Percentiles rank a stretch among this genome's conserved stretches.
phyloP scores from a whole-genome alignment of 2,888 invertebrate genomes.

The Eulithis testata region DNA sequence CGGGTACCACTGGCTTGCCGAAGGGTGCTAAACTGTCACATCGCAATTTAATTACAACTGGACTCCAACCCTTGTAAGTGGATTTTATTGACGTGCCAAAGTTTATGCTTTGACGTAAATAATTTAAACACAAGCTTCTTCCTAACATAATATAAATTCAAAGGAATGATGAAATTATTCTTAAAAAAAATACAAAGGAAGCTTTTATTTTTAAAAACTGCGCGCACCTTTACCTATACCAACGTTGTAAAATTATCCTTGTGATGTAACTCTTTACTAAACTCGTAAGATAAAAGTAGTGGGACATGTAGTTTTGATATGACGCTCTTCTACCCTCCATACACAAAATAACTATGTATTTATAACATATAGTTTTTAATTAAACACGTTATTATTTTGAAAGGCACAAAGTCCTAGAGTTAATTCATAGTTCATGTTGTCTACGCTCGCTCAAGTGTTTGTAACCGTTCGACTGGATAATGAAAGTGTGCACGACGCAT shows the following conservation, averaged over 20 bases:
- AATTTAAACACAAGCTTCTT: slow-evolving; percentile 4
- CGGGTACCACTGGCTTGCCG: slow-evolving; percentile 69
- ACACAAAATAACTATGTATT: too few species aligned
- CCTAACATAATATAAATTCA: not conserved
- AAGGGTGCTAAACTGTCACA: slow-evolving; percentile 68
- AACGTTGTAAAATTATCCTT: too few species aligned
- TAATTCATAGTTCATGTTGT: slow-evolving; percentile 20
- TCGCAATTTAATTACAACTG: slow-evolving; percentile 59
- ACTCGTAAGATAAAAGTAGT: too few species aligned
- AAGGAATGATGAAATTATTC: not conserved
- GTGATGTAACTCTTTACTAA: too few species aligned
- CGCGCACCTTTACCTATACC: too few species aligned
- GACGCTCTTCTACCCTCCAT: too few species aligned
- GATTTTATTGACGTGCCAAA: slow-evolving; percentile 34
- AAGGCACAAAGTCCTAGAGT: slow-evolving; percentile 11
- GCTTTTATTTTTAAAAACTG: too few species aligned
- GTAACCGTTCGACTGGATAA: slow-evolving; percentile 32
- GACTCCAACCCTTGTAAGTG: slow-evolving; percentile 60
- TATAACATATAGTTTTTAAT: too few species aligned
- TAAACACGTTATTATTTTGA: not conserved
- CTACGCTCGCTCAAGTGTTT: slow-evolving; percentile 33
- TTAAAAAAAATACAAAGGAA: too few species aligned
- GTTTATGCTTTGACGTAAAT: slow-evolving; percentile 16
- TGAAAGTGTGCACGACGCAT: slow-evolving; percentile 34
- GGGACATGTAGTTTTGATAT: too few species aligned